Base-by-base conservation (phyloP, 2,888 invertebrate genomes). In the Cheiracanthium punctorium region DNA sequence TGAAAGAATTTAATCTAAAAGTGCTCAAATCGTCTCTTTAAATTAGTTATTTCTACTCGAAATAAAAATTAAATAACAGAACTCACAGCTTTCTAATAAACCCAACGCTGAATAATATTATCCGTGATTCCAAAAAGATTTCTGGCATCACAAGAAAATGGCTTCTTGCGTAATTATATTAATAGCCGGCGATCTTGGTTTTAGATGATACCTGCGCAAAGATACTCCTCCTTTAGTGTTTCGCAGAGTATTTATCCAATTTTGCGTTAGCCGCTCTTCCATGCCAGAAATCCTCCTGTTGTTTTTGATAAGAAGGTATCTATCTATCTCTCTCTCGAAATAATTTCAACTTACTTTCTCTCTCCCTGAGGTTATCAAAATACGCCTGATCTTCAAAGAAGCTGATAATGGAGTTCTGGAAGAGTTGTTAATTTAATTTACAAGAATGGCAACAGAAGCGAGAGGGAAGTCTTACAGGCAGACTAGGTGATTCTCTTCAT, bases 291-390 rank as follows among this genome's bases (percentile, higher is more conserved):
- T 17, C 10, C 10, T 37, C 37, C 5, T 24, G 24, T 24, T 58
- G 24, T 24, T 58, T 58, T 58, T 24, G 20, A 58, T 58, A 58
- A 58, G 58, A 58, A 58, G 24, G 52, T n/a, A n/a, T n/a, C n/a
- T n/a, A n/a, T n/a, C n/a, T 32, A 32, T 64, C 12, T 30, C 17
- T 72, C 30, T n/a, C 28, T 12, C 29, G 29, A 48, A 72, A 37
- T 67, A 76, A 41, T 76, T 76, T 64, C 28, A 67, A 67, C 7
- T 17, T 20, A n/a, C n/a, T n/a, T n/a, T n/a, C n/a, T n/a, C n/a
- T n/a, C 7, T 37, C 64, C 74, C 74, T 12, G 20, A 69, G 67
- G 67, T 43, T 69, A 41, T 69, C 48, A 69, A 65, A 29, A 67
- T 58, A 24, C 58, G 20, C 4, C 24, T 17, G 24, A 58, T 58